Evolutionary conservation across 2,113 vertebrate genomes (phyloP), one percentile per base, ranked within the genome.

Genomic region (Cavia aperea): DNA sequence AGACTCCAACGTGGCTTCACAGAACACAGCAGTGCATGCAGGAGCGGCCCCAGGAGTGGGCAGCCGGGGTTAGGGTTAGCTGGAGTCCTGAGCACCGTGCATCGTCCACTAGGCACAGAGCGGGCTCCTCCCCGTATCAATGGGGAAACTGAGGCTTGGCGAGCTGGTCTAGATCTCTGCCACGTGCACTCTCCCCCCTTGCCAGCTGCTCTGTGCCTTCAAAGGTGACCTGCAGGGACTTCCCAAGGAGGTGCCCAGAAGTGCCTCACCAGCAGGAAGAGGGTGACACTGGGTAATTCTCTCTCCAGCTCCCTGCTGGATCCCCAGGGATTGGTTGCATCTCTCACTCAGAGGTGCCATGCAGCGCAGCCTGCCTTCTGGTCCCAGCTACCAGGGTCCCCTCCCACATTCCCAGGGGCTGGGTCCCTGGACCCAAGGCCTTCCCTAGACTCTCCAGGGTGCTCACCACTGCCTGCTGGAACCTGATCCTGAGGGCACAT

Each of bases 401-500:
- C 33, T 13, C 31, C 39, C 56, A 5, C 36, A 1, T 33, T 46
- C 46, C 49, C 75, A 78, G 23, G 75, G 46, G 26, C 75, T 33
- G 46, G 7, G 16, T 49, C 73, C 73, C 46, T 49, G 7, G 51
- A 49, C 1, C 46, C 43, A 49, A 36, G 7, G 31, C 39, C 36
- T 43, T 18, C 29, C 39, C 26, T 5, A 1, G 58, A 58, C 3
- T 1, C 39, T 77, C 62, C 2, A 4, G 23, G 4, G 1, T 0
- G 65, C 18, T 1, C 8, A 10, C 11, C 31, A 7, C 58, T 19
- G 46, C 60, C 58, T 51, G 7, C 14, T 7, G 19, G 46, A 36
- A 9, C 85, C 70, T 21, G 78, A 43, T 0, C 2, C n/a, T 0
- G 1, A 0, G 1, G 4, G 39, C 15, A 5, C 18, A 18, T 16